phyloP scores from a whole-genome alignment of 2,113 vertebrate species.

The Actenoides hombroni region DNA sequence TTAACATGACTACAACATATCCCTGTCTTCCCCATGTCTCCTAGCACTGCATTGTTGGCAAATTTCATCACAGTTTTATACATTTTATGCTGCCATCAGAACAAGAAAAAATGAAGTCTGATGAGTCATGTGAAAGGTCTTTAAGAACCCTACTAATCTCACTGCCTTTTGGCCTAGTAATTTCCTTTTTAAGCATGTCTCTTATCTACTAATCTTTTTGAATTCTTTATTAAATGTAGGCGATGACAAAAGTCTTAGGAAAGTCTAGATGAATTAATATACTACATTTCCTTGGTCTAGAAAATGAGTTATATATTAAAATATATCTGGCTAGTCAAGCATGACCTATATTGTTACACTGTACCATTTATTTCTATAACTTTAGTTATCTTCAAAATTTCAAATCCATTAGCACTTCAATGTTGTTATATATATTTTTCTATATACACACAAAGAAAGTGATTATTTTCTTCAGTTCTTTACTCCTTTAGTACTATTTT shows the following conservation, averaged over 20 bases:
- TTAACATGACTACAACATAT: background rate
- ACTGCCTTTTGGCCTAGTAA: background rate
- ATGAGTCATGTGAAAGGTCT: background rate
- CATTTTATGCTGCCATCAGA: background rate
- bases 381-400: background rate
- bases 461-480: background rate
- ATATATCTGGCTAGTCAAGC: background rate
- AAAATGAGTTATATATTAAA: background rate
- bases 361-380: background rate
- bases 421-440: background rate
- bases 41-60: background rate
- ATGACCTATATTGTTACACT: background rate
- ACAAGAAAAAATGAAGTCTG: background rate
- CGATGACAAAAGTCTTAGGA: background rate
- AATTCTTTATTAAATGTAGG: background rate
- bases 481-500: background rate
- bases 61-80: background rate
- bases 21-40: background rate
- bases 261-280: background rate
- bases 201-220: background rate
- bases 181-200: background rate
- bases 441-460: background rate
- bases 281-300: background rate
- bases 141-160: background rate
- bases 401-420: background rate